Percentiles rank a stretch among this genome's conserved stretches.
These are phyloP conservation scores for Apogon talboti DNA, from an alignment of 2,797 vertebrate species.

Conservation along the genomic window DNA sequence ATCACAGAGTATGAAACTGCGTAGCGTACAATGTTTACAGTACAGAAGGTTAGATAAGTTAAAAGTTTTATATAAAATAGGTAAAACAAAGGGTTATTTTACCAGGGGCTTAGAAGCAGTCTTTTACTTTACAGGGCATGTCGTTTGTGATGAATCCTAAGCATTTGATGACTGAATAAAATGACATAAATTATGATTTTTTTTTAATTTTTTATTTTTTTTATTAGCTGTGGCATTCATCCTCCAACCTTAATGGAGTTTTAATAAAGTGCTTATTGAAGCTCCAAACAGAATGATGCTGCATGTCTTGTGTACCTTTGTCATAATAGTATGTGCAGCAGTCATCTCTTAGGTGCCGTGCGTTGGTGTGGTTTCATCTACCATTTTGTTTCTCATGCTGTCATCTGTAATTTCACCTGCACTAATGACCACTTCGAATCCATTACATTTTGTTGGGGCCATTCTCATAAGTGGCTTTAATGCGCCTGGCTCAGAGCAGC, in stretches of 20 bases:
- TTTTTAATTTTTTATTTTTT: no score
- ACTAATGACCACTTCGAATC: constrained; percentile 74
- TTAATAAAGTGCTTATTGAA: no score
- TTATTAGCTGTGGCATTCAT: constrained; percentile 22
- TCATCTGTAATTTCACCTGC: constrained; percentile 63
- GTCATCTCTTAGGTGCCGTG: not conserved
- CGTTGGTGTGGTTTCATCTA: constrained; percentile 13
- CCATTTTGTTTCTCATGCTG: constrained; percentile 45
- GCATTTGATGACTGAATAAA: constrained; percentile 3
- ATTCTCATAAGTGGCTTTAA: constrained; percentile 63
- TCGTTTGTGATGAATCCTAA: constrained; percentile 23
- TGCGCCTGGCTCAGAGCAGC: constrained; percentile 40
- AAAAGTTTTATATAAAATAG: constrained; percentile 10
- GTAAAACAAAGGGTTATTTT: constrained; percentile 38
- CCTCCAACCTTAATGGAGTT: not conserved
- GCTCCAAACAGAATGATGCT: no score
- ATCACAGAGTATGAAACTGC: not conserved
- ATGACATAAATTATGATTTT: constrained; percentile 9
- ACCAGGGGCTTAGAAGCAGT: constrained; percentile 27
- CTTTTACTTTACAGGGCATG: constrained; percentile 27
- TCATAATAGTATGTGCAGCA: not conserved
- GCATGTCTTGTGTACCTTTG: not conserved
- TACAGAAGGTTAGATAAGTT: constrained; percentile 18
- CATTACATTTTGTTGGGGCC: constrained; percentile 63
- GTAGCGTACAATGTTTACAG: constrained; percentile 1